These are phyloP conservation scores for Rhinatrema bivittatum DNA, from an alignment of 2,797 vertebrate species.

Conservation along the genomic window DNA sequence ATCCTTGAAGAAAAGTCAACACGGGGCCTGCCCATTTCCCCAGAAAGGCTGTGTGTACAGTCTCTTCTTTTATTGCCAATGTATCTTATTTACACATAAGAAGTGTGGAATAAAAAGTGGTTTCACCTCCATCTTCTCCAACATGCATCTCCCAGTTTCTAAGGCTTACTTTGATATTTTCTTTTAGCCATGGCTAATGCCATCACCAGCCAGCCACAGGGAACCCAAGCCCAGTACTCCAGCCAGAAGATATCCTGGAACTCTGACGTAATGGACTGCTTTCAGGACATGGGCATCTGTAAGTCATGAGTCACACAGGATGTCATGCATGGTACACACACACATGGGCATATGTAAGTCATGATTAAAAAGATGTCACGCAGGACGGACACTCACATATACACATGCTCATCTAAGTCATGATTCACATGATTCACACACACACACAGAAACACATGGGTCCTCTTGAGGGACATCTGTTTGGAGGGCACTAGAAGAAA, in stretches of 20 bases:
- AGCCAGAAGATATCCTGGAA: slow-evolving; percentile 45
- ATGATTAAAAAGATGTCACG: slow-evolving; percentile 20
- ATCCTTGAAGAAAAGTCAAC: too few species aligned
- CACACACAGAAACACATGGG: too few species aligned
- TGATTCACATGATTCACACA: neutral
- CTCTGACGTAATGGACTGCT: slow-evolving; percentile 26
- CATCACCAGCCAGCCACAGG: slow-evolving; percentile 62
- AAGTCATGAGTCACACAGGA: slow-evolving; percentile 15
- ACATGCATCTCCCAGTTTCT: too few species aligned
- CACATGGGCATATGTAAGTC: neutral
- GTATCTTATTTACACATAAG: too few species aligned
- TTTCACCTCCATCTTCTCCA: too few species aligned
- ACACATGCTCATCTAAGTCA: slow-evolving; percentile 6
- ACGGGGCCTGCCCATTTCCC: too few species aligned
- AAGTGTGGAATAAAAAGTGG: too few species aligned
- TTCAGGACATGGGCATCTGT: slow-evolving; percentile 33
- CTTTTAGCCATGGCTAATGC: slow-evolving; percentile 35
- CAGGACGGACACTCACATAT: slow-evolving; percentile 10
- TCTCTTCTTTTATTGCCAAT: too few species aligned
- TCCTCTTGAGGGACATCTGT: too few species aligned
- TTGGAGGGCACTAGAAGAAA: too few species aligned
- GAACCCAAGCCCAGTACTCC: slow-evolving; percentile 14
- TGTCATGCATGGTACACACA: neutral
- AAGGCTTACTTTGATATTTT: too few species aligned
- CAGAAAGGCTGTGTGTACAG: too few species aligned